phyloP scores from a whole-genome alignment of 1,140 invertebrate genomes.

The Lutraria rhynchaena region DNA sequence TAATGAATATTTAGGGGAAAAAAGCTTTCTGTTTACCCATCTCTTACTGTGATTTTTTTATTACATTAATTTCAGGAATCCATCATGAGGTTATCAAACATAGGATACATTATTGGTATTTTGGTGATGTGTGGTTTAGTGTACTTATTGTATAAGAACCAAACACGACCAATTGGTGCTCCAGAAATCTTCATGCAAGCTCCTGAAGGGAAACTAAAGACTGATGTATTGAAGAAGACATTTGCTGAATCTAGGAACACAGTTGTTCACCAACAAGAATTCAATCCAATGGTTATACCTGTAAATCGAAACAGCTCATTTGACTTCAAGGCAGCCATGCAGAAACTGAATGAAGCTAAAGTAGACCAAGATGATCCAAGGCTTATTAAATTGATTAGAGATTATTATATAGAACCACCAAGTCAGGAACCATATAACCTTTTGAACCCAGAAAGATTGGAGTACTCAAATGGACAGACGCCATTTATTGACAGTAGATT shows the following conservation, averaged over 20 bases:
- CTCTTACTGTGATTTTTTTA: too few relatives aligned
- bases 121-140: constrained; percentile 2
- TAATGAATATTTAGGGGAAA: too few relatives aligned
- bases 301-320: constrained; percentile 20
- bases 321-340: constrained; percentile 55
- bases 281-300: constrained; percentile 38
- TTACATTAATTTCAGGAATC: too few relatives aligned
- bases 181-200: constrained; percentile 17
- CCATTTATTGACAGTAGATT: constrained; percentile 63
- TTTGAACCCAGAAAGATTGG: constrained; percentile 42
- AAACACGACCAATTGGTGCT: constrained; percentile 2
- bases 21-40: too few relatives aligned
- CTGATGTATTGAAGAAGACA: not conserved
- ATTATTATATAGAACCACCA: constrained; percentile 63
- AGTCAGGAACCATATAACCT: constrained; percentile 53
- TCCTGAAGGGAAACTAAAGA: not conserved
- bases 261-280: constrained; percentile 31
- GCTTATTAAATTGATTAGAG: constrained; percentile 53
- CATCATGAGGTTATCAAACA: not conserved
- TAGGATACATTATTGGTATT: constrained; percentile 1
- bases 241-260: constrained; percentile 1
- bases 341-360: constrained; percentile 49
- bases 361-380: constrained; percentile 45
- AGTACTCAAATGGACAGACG: constrained; percentile 64
- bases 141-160: constrained; percentile 39